Conservation (phyloP, 2,888 invertebrate genomes). For the Allophyes oxyacanthae region DNA sequence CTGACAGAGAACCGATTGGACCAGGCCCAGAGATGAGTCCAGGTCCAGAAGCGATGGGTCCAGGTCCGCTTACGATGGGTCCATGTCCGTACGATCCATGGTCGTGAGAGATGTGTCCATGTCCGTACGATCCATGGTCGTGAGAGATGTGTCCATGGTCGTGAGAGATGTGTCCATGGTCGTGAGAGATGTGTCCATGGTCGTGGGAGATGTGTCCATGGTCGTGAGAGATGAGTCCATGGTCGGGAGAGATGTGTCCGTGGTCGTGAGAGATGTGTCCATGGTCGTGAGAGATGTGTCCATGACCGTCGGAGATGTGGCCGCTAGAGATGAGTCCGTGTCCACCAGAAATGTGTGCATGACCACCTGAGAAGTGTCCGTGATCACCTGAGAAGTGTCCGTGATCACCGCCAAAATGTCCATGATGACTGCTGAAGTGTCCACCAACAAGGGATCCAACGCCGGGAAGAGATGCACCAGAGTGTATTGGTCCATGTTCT, state of each 20-base stretch:
- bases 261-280: background rate
- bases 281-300: too few species aligned
- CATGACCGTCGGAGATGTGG: background rate
- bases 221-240: background rate
- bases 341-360: background rate
- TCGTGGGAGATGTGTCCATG: slow-evolving; percentile 2
- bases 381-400: slow-evolving; percentile 13
- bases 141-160: background rate
- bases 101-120: background rate
- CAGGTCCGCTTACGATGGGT: slow-evolving; percentile 27
- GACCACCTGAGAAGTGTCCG: slow-evolving; percentile 8
- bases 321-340: background rate
- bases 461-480: slow-evolving; percentile 50
- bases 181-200: too few species aligned
- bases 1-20: slow-evolving; percentile 13
- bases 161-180: slow-evolving; percentile 1
- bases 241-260: slow-evolving; percentile 3
- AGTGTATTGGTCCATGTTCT: slow-evolving; percentile 48
- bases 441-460: slow-evolving; percentile 33
- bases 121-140: background rate
- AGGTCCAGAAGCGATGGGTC: slow-evolving; percentile 33
- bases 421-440: slow-evolving; percentile 1
- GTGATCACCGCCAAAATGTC: background rate
- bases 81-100: slow-evolving; percentile 27
- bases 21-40: slow-evolving; percentile 17